Evolutionary conservation across 2,888 invertebrate species (phyloP).

Genomic region (Callyntrura sp.): DNA sequence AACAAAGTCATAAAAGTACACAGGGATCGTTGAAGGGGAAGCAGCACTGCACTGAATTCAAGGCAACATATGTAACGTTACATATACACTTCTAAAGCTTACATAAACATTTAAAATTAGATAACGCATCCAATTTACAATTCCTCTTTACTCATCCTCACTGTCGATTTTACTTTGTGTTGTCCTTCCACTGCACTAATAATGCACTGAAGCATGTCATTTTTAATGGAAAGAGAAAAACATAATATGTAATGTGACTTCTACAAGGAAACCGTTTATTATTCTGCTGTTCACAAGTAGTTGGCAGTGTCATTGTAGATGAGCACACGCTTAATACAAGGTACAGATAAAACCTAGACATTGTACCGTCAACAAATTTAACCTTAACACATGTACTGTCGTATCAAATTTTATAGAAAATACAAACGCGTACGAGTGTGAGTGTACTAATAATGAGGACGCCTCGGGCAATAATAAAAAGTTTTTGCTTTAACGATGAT

Average conservation of each 20-base stretch:
- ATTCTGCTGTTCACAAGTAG: conserved; percentile 59
- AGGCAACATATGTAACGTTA: background rate
- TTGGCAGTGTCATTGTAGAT: conserved; percentile 42
- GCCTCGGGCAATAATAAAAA: conserved; percentile 64
- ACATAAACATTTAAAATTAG: background rate
- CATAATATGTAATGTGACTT: conserved; percentile 50
- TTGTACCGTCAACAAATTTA: background rate
- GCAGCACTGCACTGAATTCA: too few relatives aligned
- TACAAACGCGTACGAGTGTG: background rate
- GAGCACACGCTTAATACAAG: background rate
- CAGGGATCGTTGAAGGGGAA: too few relatives aligned
- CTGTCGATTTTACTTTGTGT: background rate
- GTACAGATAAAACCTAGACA: conserved; percentile 18
- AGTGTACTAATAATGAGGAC: conserved; percentile 40
- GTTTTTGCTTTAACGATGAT: conserved; percentile 28
- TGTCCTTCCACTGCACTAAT: conserved; percentile 7
- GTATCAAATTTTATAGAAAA: too few relatives aligned
- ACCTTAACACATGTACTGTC: background rate
- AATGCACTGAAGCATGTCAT: background rate
- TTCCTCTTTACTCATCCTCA: background rate
- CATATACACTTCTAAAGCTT: background rate
- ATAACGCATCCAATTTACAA: background rate
- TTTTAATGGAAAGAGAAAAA: conserved; percentile 14
- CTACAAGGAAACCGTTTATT: conserved; percentile 40
- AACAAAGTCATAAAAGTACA: background rate